Evolutionary conservation across 2,113 vertebrate genomes (phyloP).

Genomic region (Tautogolabrus adspersus): DNA sequence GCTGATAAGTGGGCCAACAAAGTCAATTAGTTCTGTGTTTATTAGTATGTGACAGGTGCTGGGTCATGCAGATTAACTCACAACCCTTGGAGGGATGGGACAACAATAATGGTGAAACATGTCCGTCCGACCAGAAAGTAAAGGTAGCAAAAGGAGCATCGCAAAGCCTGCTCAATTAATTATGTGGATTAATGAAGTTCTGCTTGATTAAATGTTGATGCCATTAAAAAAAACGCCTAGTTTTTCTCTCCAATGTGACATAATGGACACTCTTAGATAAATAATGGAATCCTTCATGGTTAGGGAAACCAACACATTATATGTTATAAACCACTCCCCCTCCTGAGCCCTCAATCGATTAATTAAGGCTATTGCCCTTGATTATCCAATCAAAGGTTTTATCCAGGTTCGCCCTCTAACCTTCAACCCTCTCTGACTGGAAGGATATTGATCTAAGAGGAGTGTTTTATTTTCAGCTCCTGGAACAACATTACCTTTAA

Average conservation of each 20-base stretch:
- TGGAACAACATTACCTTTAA: constrained; percentile 50
- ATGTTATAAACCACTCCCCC: constrained; percentile 70
- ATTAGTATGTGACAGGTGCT: constrained; percentile 87
- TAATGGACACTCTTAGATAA: constrained; percentile 83
- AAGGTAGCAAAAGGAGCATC: constrained; percentile 84
- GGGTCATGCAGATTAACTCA: constrained; percentile 87
- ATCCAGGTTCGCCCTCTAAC: constrained; percentile 76
- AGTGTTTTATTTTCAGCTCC: constrained; percentile 62
- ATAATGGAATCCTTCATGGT: constrained; percentile 84
- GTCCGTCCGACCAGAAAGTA: constrained; percentile 85
- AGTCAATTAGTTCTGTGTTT: constrained; percentile 87
- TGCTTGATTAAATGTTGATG: constrained; percentile 85
- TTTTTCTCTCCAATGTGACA: constrained; percentile 74
- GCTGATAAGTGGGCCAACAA: constrained; percentile 76
- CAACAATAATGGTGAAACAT: constrained; percentile 85
- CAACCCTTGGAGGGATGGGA: constrained; percentile 85
- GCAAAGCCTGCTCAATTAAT: constrained; percentile 87
- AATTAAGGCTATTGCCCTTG: constrained; percentile 79
- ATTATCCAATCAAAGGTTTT: constrained; percentile 77
- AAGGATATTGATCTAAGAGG: constrained; percentile 68
- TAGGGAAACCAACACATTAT: constrained; percentile 77
- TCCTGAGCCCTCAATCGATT: constrained; percentile 68
- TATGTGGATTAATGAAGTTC: constrained; percentile 87
- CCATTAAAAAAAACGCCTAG: constrained; percentile 78
- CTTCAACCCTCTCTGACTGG: constrained; percentile 62